Evolutionary conservation across 1,140 invertebrate genomes (phyloP).

Genomic region (Sitobion miscanthi): DNA sequence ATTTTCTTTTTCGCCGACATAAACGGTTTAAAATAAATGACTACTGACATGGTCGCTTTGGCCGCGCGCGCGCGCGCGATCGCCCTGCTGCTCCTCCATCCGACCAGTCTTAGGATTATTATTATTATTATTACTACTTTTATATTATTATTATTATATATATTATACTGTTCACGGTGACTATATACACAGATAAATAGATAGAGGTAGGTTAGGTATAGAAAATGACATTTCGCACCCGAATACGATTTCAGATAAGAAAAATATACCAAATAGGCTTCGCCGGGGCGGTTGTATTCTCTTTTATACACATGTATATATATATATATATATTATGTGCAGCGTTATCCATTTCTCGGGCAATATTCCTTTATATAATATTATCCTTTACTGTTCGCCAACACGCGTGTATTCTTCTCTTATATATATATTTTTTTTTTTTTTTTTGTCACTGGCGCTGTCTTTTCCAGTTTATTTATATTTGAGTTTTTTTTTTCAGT

Average conservation of each 20-base stretch:
- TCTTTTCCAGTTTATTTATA: constrained; percentile 30
- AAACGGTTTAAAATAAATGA: constrained; percentile 52
- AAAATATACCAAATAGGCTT: constrained; percentile 39
- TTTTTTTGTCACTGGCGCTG: neutral
- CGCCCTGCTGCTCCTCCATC: too few species aligned
- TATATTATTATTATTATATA: neutral
- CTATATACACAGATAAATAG: neutral
- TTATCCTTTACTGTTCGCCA: neutral
- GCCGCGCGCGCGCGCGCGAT: neutral
- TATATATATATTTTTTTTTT: neutral
- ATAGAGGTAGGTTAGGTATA: neutral
- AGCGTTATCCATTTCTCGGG: neutral
- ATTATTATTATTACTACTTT: neutral
- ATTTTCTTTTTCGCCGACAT: constrained; percentile 36
- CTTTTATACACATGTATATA: neutral
- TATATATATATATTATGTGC: neutral
- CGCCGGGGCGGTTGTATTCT: neutral
- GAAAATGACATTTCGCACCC: constrained; percentile 36
- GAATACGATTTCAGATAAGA: constrained; percentile 36
- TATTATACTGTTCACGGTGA: neutral
- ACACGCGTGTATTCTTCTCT: constrained; percentile 10
- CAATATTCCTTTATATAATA: constrained; percentile 22
- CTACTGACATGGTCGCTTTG: neutral
- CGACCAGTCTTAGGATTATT: neutral
- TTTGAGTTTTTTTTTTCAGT: neutral